A percentile compares a stretch with the other conserved stretches of the same genome.
These are phyloP conservation scores for Cacatua alba DNA, from an alignment of 2,113 vertebrate genomes.

Conservation along the genomic window DNA sequence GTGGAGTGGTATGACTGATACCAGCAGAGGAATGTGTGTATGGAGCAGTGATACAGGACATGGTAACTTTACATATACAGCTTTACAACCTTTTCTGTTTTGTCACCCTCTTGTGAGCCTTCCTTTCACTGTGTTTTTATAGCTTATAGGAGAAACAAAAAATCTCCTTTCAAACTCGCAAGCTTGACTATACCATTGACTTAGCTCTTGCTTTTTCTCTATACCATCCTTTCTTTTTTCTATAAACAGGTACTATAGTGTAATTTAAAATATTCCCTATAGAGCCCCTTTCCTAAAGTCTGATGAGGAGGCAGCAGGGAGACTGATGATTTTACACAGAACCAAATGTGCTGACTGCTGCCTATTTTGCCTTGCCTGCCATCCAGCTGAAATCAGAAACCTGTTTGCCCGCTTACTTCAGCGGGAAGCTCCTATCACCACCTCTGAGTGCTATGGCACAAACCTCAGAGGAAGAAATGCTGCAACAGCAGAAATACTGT, in stretches of 20 bases:
- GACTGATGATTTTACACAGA: neutral
- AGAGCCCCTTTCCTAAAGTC: neutral
- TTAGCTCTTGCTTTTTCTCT: neutral
- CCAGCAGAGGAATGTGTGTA: neutral
- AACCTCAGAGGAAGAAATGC: constrained; percentile 15
- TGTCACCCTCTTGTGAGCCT: accelerated
- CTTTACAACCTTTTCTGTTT: neutral
- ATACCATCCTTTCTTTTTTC: neutral
- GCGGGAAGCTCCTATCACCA: neutral
- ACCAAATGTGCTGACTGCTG: neutral
- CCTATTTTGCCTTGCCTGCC: neutral
- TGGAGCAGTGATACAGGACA: neutral
- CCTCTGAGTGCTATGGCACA: neutral
- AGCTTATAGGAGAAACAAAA: neutral
- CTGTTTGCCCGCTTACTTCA: constrained; percentile 41
- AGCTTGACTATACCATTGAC: neutral
- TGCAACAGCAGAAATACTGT: neutral
- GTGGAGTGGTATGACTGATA: neutral
- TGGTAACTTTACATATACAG: neutral
- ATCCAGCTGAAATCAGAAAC: constrained; percentile 35
- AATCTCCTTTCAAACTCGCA: neutral
- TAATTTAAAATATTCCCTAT: neutral
- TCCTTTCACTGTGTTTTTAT: neutral
- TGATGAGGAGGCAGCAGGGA: neutral
- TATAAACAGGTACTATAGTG: neutral